Conservation (phyloP, 2,797 vertebrate species). For the Phrynocephalus guinanensis region DNA sequence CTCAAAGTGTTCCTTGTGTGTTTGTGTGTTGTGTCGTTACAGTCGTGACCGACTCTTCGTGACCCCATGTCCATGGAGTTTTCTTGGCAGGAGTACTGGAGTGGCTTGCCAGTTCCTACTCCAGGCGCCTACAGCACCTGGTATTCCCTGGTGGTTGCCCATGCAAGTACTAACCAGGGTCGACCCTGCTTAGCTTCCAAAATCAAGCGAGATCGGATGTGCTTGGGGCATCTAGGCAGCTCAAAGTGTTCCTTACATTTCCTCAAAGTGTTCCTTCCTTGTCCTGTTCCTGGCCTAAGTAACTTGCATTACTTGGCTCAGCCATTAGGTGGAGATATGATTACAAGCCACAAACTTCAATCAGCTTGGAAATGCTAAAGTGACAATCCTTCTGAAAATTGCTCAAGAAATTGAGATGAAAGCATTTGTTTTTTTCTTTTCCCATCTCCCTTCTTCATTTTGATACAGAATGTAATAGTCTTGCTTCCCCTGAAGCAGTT, state of each 20-base stretch:
- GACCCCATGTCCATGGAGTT: too few species aligned
- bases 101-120: too few species aligned
- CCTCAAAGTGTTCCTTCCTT: not conserved
- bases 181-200: too few species aligned
- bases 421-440: not conserved
- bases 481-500: not conserved
- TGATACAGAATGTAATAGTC: not conserved
- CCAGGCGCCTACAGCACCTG: too few species aligned
- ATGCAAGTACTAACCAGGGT: too few species aligned
- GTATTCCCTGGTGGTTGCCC: too few species aligned
- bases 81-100: too few species aligned
- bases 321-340: slow-evolving; percentile 5
- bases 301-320: not conserved
- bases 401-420: not conserved
- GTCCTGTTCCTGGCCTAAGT: not conserved
- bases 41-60: too few species aligned
- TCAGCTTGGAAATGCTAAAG: not conserved
- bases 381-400: not conserved
- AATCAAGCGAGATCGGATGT: too few species aligned
- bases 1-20: not conserved
- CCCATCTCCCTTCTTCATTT: too few species aligned
- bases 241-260: not conserved
- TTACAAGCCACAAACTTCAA: not conserved
- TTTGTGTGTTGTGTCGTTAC: too few species aligned
- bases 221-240: too few species aligned